Conservation (phyloP, 2,797 vertebrate genomes). For the Thripadectes ignobilis region DNA sequence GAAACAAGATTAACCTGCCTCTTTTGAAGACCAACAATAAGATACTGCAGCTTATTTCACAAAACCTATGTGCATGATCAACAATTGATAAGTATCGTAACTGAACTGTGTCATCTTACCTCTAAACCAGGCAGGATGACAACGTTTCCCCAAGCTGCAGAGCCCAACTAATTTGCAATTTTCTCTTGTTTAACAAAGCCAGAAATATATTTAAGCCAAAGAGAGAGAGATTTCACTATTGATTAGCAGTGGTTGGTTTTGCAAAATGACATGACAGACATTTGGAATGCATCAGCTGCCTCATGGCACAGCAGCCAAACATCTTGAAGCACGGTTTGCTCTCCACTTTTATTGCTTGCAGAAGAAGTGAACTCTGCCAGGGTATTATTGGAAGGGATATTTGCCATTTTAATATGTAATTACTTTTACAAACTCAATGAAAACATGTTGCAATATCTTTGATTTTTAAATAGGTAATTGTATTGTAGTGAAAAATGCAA, state of each 20-base stretch:
- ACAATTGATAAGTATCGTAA: neutral
- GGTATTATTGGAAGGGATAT: conserved; percentile 46
- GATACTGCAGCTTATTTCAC: neutral
- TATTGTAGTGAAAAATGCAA: neutral
- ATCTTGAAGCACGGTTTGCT: conserved; percentile 21
- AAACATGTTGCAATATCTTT: conserved; percentile 1
- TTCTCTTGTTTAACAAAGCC: conserved; percentile 53
- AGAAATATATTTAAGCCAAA: conserved; percentile 19
- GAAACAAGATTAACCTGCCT: neutral
- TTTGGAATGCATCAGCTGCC: conserved; percentile 49
- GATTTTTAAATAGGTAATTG: conserved; percentile 3
- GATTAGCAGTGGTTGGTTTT: conserved; percentile 25
- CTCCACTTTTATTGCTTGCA: conserved; percentile 43
- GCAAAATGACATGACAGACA: conserved; percentile 42
- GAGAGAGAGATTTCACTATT: conserved; percentile 31
- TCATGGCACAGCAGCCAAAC: neutral
- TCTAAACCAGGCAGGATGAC: conserved; percentile 5
- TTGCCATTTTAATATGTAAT: conserved; percentile 49
- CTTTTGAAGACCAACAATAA: neutral
- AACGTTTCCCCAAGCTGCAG: neutral
- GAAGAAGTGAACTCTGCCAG: conserved; percentile 39
- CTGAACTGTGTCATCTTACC: neutral
- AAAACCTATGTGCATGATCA: neutral
- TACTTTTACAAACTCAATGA: neutral
- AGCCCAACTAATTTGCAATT: conserved; percentile 20